Percentiles rank a stretch among this genome's conserved stretches.
Evolutionary conservation across 2,797 vertebrate genomes (phyloP).

Genomic region (Anguilla obscura): DNA sequence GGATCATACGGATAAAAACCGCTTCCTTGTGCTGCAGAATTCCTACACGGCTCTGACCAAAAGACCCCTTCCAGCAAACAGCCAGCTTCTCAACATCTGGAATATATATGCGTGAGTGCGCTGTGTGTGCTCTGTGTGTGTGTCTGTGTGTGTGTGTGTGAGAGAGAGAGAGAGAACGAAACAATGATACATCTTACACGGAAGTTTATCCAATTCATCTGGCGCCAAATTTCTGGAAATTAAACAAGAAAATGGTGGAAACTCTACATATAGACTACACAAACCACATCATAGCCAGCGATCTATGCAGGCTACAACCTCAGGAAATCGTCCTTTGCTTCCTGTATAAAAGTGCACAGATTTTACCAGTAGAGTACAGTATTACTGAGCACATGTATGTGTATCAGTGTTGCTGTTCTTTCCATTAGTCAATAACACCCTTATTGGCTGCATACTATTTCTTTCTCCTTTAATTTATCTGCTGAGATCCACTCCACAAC

Average conservation of each 20-base stretch:
- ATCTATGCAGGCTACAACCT: neutral
- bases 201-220: neutral
- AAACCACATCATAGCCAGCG: neutral
- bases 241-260: neutral
- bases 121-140: neutral
- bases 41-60: conserved; percentile 6
- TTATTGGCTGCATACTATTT: neutral
- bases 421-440: neutral
- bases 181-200: conserved; percentile 16
- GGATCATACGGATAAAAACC: neutral
- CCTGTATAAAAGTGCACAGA: neutral
- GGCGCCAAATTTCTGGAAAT: neutral
- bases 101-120: neutral
- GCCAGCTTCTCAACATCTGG: conserved; percentile 16
- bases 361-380: neutral
- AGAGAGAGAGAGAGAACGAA: neutral
- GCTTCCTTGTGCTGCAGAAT: neutral
- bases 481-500: neutral
- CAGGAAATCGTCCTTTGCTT: neutral
- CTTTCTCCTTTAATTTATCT: neutral
- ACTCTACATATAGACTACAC: neutral
- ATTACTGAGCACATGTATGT: neutral
- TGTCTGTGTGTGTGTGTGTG: neutral
- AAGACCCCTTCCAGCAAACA: conserved; percentile 37
- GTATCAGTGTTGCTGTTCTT: neutral